Evolutionary conservation across 2,797 vertebrate genomes (phyloP).

Genomic region (Ptychadena robeensis): DNA sequence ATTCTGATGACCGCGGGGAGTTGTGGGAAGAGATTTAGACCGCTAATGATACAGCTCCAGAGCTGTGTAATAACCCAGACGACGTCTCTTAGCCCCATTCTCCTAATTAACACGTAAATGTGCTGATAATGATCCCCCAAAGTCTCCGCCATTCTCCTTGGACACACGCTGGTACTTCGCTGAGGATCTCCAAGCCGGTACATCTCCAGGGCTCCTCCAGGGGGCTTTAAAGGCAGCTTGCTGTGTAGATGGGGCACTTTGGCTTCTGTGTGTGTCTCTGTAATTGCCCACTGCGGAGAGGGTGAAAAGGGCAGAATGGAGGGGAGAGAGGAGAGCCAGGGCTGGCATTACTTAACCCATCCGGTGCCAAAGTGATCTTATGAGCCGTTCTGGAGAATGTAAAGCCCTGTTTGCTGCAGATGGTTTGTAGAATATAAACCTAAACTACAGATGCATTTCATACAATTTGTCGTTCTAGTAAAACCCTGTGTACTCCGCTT

Average conservation of each 20-base stretch:
- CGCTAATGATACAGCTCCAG: not conserved
- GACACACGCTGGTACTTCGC: slow-evolving; percentile 31
- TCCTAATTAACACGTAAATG: slow-evolving; percentile 5
- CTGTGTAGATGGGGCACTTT: slow-evolving; percentile 40
- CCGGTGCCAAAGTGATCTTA: too few species aligned
- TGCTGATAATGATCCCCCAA: not conserved
- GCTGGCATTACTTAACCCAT: not conserved
- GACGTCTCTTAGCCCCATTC: not conserved
- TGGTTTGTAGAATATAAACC: not conserved
- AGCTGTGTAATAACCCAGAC: not conserved
- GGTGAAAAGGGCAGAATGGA: slow-evolving; percentile 50
- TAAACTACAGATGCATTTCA: too few species aligned
- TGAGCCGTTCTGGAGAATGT: not conserved
- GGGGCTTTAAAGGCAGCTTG: slow-evolving; percentile 25
- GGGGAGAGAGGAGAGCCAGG: not conserved
- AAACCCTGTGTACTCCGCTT: too few species aligned
- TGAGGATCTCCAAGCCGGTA: not conserved
- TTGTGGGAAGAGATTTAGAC: not conserved
- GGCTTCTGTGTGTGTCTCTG: slow-evolving; percentile 42
- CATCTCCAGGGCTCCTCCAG: slow-evolving; percentile 25
- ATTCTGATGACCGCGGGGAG: not conserved
- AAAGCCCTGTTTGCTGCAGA: not conserved
- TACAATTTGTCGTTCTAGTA: too few species aligned
- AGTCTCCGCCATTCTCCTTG: not conserved
- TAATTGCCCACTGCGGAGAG: slow-evolving; percentile 48